These are phyloP conservation scores for Clytia hemisphaerica DNA, from an alignment of 30 jellyfish, hydroid and myxozoan species.

Conservation along the genomic window DNA sequence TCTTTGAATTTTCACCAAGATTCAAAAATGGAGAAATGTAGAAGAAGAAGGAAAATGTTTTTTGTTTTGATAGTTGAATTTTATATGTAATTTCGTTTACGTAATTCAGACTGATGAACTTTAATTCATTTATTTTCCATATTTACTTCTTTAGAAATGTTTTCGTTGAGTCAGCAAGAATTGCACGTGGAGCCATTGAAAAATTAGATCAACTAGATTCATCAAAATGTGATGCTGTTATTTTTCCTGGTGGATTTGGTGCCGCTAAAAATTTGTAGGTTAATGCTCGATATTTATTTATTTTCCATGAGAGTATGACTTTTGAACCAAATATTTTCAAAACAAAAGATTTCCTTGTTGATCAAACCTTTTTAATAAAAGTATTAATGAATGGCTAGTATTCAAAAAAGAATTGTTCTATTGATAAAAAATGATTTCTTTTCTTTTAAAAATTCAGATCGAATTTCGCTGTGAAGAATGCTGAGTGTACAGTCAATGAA, in stretches of 20 bases:
- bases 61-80: too few relatives aligned
- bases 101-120: background rate
- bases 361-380: too few relatives aligned
- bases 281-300: background rate
- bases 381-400: too few relatives aligned
- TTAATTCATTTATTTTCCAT: background rate
- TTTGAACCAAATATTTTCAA: too few relatives aligned
- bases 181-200: conserved; percentile 87
- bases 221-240: conserved; percentile 66
- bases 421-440: background rate
- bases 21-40: too few relatives aligned
- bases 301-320: too few relatives aligned
- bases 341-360: too few relatives aligned
- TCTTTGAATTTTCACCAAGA: too few relatives aligned
- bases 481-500: conserved; percentile 80
- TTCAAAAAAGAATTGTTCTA: background rate
- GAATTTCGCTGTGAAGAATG: conserved; percentile 90
- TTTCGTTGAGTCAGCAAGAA: conserved; percentile 86
- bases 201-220: conserved; percentile 51
- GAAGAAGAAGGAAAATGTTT: too few relatives aligned
- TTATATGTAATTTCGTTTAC: too few relatives aligned
- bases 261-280: conserved; percentile 94
- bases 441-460: conserved; percentile 36
- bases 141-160: conserved; percentile 57
- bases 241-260: conserved; percentile 98